Evolutionary conservation across 2,888 invertebrate genomes (phyloP).

Genomic region (Pardosa pseudoannulata): DNA sequence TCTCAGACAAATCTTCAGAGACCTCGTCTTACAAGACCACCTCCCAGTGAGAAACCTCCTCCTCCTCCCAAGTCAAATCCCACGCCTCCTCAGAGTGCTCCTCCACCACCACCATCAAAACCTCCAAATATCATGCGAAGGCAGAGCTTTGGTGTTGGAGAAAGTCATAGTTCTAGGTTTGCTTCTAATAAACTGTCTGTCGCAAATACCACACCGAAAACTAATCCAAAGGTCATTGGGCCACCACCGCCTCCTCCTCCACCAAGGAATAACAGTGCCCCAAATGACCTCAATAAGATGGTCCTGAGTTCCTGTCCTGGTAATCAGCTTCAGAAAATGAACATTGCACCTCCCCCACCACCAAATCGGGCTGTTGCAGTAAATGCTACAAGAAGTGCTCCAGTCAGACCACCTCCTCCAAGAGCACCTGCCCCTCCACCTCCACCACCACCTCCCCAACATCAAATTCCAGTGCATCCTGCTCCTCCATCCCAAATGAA

Average conservation of each 20-base stretch:
- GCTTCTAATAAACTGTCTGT: conserved; percentile 46
- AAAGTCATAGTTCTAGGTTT: conserved; percentile 60
- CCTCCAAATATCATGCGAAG: conserved; percentile 73
- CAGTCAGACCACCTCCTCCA: conserved; percentile 52
- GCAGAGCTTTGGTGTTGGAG: conserved; percentile 74
- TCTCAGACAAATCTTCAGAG: conserved; percentile 58
- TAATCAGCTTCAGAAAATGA: conserved; percentile 65
- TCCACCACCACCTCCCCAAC: conserved; percentile 70
- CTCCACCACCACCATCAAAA: conserved; percentile 74
- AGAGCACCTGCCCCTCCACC: conserved; percentile 53
- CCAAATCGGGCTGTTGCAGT: conserved; percentile 39
- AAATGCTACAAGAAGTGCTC: conserved; percentile 27
- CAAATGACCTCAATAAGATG: conserved; percentile 60
- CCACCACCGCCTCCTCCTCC: conserved; percentile 59
- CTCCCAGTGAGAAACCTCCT: conserved; percentile 80
- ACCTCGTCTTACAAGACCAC: conserved; percentile 70
- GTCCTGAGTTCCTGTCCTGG: conserved; percentile 36
- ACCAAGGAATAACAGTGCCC: conserved; percentile 61
- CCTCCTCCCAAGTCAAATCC: conserved; percentile 81
- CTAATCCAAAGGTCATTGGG: conserved; percentile 29
- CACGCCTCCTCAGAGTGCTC: conserved; percentile 31
- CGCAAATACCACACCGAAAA: conserved; percentile 33
- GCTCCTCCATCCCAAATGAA: conserved; percentile 64
- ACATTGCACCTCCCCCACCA: conserved; percentile 63
- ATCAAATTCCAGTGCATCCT: conserved; percentile 45